Conservation (phyloP, 2,888 invertebrate genomes). For the Lissonota sp. region DNA sequence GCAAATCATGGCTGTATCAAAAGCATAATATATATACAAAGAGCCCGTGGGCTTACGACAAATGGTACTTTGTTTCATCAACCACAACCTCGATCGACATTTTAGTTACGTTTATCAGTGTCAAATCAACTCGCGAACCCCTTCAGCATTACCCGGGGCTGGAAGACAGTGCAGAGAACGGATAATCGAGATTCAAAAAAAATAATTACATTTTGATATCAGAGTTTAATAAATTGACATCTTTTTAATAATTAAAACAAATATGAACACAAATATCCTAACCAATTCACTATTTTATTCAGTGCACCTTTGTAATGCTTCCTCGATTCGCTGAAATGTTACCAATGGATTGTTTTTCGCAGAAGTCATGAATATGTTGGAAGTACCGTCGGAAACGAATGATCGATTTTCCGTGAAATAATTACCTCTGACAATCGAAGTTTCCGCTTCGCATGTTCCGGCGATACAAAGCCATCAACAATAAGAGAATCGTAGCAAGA, state of each 20-base stretch:
- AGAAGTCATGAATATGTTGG: background rate
- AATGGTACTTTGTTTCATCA: constrained; percentile 32
- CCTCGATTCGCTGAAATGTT: no score
- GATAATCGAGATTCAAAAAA: no score
- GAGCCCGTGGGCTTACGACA: background rate
- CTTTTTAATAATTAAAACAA: no score
- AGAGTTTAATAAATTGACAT: no score
- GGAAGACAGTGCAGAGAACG: no score
- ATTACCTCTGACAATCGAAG: background rate
- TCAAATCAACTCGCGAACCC: no score
- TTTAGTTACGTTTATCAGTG: constrained; percentile 44
- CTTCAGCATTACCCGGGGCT: no score
- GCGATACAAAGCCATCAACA: background rate
- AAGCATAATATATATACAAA: constrained; percentile 18
- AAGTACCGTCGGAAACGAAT: background rate
- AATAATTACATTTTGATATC: no score
- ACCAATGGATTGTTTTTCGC: background rate
- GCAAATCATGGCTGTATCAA: constrained; percentile 35
- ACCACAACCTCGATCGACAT: constrained; percentile 46
- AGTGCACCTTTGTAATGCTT: no score
- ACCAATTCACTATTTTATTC: no score
- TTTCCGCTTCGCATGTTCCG: background rate
- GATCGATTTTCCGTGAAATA: background rate
- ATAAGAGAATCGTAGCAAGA: constrained; percentile 17
- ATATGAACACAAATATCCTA: no score